Base-by-base conservation (phyloP, 2,113 vertebrate genomes). In the Erythrocercus mccallii region DNA sequence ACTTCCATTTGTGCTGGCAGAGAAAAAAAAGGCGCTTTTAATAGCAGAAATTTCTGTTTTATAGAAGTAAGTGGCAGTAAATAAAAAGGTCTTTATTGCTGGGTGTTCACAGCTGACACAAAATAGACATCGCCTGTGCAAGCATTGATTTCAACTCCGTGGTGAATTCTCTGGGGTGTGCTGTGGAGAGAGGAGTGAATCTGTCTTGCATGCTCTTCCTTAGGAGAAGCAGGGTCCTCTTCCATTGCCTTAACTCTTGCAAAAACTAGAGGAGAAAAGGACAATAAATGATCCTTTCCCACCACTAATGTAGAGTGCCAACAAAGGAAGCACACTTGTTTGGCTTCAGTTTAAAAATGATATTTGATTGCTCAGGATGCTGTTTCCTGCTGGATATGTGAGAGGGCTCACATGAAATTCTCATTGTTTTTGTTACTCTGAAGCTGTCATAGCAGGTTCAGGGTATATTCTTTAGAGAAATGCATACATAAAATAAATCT, bases 81-180 rank as follows among this genome's bases (percentile, higher is more conserved):
- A 93, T 65, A 91, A 69, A 92, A 65, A 51, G 20, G 33, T 40
- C 82, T 90, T 97, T 96, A 72, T 74, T 31, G 62, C 80, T 60
- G 47, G 35, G 22, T 56, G 60, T 81, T 86, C 61, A 71, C n/a
- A 86, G 79, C 81, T 71, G 51, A 79, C 60, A 78, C 45, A 70
- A 69, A 92, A 48, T 68, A 83, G 93, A 83, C 58, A 44, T 17
- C 0, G 47, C 68, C 42, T 76, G 57, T 57, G 70, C 65, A 81
- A 86, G 74, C n/a, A 73, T 0, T 83, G 85, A 76, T 40, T 74
- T 81, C 3, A 4, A 47, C 53, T 56, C 17, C 15, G 25, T 40
- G 35, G 44, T 62, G 53, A 45, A 28, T 64, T 62, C 58, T 77
- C 38, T 61, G 66, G 57, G 42, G 13, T 53, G 33, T 53, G 47